Evolutionary conservation across 2,113 vertebrate genomes (phyloP).

Genomic region (Globicephala melas): DNA sequence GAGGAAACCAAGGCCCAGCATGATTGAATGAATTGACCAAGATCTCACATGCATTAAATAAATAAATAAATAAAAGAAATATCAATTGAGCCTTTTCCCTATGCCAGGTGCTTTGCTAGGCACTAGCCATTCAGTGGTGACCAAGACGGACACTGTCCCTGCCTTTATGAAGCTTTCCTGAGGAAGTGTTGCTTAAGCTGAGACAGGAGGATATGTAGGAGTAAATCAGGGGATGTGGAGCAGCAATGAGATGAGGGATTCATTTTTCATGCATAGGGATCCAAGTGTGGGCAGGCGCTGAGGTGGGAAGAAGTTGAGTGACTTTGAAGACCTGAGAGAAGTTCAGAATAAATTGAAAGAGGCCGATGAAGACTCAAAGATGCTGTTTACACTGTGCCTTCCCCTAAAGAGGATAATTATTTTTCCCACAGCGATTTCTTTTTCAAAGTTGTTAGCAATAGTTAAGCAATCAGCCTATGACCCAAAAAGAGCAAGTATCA

Average conservation of each 20-base stretch:
- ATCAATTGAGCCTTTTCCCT: neutral
- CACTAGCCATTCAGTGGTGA: neutral
- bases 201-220: neutral
- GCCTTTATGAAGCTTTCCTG: neutral
- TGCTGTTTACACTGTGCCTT: neutral
- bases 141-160: neutral
- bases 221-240: neutral
- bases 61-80: neutral
- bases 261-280: neutral
- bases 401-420: neutral
- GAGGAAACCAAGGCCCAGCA: neutral
- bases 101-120: neutral
- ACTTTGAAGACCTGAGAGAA: neutral
- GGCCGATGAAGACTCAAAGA: neutral
- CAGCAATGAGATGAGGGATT: neutral
- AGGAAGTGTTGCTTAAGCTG: neutral
- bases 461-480: neutral
- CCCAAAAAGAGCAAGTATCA: slow-evolving; percentile 24
- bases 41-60: neutral
- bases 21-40: neutral
- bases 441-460: slow-evolving; percentile 22
- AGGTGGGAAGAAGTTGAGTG: neutral
- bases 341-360: neutral
- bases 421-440: neutral
- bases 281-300: neutral